Evolutionary conservation across 2,113 vertebrate species (phyloP).

Genomic region (Mirounga angustirostris): DNA sequence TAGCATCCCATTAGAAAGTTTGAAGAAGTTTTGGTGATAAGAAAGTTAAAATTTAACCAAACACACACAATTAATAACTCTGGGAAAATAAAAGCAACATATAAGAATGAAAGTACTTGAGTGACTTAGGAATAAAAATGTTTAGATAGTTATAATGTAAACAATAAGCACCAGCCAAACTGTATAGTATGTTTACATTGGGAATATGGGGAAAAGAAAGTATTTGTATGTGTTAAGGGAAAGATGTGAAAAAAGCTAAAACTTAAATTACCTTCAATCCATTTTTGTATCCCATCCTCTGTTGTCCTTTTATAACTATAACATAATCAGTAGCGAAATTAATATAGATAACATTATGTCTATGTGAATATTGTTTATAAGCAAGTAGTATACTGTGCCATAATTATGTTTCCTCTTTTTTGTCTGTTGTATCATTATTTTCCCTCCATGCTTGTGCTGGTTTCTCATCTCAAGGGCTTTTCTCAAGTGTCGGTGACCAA

Average conservation of each 20-base stretch:
- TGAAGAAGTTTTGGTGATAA: background rate
- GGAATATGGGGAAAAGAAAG: background rate
- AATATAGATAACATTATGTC: background rate
- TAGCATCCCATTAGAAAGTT: background rate
- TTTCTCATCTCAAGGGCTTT: background rate
- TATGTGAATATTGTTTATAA: background rate
- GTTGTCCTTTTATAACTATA: background rate
- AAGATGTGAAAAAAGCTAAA: background rate
- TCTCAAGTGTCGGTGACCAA: background rate
- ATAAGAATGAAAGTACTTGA: background rate
- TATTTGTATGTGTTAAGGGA: background rate
- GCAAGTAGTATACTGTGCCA: background rate
- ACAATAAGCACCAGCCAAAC: background rate
- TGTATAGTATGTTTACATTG: background rate
- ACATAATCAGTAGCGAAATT: background rate
- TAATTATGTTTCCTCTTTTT: background rate
- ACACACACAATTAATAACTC: background rate
- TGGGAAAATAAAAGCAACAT: background rate
- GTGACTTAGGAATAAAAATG: background rate
- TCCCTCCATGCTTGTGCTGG: background rate
- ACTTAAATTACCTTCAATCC: background rate
- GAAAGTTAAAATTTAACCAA: background rate
- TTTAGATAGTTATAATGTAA: background rate
- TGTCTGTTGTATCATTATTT: background rate
- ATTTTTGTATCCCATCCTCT: background rate